phyloP scores from a whole-genome alignment of 2,888 invertebrate species.

The Salpingus planirostris region DNA sequence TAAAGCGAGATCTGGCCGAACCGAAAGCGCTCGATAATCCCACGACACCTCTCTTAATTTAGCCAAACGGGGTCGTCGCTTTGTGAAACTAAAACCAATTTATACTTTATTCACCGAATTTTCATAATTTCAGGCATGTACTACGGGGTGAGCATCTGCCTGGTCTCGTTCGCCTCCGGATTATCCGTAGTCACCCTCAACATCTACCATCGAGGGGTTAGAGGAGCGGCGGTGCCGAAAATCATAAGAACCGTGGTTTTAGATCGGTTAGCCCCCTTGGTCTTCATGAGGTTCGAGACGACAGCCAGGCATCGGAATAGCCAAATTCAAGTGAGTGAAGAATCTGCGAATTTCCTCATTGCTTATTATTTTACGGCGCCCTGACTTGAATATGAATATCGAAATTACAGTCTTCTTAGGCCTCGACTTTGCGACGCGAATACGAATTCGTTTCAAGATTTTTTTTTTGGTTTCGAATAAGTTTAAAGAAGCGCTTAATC shows the following conservation, averaged over 20 bases:
- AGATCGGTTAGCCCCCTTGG: slow-evolving; percentile 62
- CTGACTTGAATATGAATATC: slow-evolving; percentile 9
- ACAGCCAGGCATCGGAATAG: slow-evolving; percentile 30
- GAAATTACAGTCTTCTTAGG: slow-evolving; percentile 5
- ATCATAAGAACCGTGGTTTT: slow-evolving; percentile 62
- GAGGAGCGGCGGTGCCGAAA: slow-evolving; percentile 70
- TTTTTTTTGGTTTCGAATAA: no score
- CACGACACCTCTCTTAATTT: neutral
- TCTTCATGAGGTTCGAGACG: slow-evolving; percentile 62
- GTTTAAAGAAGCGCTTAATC: no score
- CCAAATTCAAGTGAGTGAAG: slow-evolving; percentile 27
- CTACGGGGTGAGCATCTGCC: slow-evolving; percentile 73
- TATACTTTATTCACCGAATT: no score
- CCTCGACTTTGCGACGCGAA: no score
- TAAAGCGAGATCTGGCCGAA: neutral
- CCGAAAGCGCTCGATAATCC: neutral
- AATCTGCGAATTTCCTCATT: neutral
- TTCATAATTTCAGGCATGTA: slow-evolving; percentile 56
- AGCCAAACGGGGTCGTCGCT: no score
- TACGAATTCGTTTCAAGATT: no score
- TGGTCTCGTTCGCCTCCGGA: slow-evolving; percentile 73
- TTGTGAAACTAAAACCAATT: neutral
- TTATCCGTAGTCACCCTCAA: slow-evolving; percentile 77
- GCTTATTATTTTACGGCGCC: neutral
- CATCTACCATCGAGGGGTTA: slow-evolving; percentile 75